Base-by-base conservation (phyloP, 23 tunicate species). In the Diplosoma virens region DNA sequence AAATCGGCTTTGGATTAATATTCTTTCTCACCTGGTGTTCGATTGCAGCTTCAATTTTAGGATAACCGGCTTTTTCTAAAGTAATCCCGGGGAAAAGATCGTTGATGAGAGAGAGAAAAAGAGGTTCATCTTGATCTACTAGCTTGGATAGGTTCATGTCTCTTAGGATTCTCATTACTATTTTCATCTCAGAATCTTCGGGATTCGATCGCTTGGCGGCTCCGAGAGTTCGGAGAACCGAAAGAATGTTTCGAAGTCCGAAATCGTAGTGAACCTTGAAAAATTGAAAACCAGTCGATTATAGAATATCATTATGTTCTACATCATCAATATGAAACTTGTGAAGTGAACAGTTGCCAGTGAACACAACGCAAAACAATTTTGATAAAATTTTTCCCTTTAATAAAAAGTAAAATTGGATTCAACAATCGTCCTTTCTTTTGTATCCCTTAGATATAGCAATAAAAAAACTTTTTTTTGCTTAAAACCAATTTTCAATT, bases 111-210 rank as follows among this genome's bases (percentile, higher is more conserved):
- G 98, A 93, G 33, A 93, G 76, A 61, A 93, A 93, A 26, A 93
- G 74, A 50, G 98, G 98, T 79, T 93, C 98, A 78, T 93, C 98
- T 55, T 93, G 88, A 73, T 93, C 98, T 52, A 93, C 94, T 35
- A 93, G 75, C 67, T 93, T 93, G 25, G 98, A 93, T 47, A 93
- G 81, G 48, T 93, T 93, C 98, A 93, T 93, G 53, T 93, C 98
- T 47, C 98, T 71, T 37, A 93, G 50, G 52, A 93, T 87, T 55
- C 94, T 60, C 98, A 93, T 93, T 81, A 93, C 98, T n/a, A 87
- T 93, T 29, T 90, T 93, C 87, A 93, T 93, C 71, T 93, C 98
- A 5, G 98, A 87, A 71, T 93, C 98, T 29, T 65, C 89, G 0
- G 98, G 98, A 66, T 79, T 86, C 21, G 87, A 71, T 52, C 98